Evolutionary conservation across 2,888 invertebrate species (phyloP).

Genomic region (Branchellion lobata): DNA sequence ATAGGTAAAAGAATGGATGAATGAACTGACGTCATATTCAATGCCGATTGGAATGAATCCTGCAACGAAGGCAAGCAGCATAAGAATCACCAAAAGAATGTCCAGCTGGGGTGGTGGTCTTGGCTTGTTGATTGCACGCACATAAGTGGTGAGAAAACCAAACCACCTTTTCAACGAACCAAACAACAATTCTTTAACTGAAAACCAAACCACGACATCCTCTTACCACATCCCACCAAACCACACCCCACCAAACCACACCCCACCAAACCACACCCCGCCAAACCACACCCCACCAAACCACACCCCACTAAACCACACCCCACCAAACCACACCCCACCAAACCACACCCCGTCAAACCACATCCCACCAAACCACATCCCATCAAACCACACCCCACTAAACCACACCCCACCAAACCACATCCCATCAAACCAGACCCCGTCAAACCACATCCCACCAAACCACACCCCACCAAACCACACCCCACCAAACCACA

Average conservation of each 20-base stretch:
- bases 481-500: not conserved
- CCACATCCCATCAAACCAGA: no score
- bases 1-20: no score
- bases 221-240: no score
- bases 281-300: not conserved
- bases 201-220: no score
- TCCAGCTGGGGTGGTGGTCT: constrained; percentile 48
- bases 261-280: not conserved
- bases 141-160: no score
- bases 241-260: no score
- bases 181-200: not conserved
- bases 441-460: no score
- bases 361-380: not conserved
- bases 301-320: not conserved
- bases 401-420: no score
- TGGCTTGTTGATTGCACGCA: no score
- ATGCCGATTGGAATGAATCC: constrained; percentile 52
- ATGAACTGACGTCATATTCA: constrained; percentile 51
- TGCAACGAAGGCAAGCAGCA: constrained; percentile 49
- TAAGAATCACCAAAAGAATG: constrained; percentile 43
- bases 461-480: no score
- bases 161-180: not conserved
- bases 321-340: no score
- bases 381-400: not conserved
- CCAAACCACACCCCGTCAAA: not conserved